Evolutionary conservation across 2,888 invertebrate genomes (phyloP).

Genomic region (Cryptus armator): DNA sequence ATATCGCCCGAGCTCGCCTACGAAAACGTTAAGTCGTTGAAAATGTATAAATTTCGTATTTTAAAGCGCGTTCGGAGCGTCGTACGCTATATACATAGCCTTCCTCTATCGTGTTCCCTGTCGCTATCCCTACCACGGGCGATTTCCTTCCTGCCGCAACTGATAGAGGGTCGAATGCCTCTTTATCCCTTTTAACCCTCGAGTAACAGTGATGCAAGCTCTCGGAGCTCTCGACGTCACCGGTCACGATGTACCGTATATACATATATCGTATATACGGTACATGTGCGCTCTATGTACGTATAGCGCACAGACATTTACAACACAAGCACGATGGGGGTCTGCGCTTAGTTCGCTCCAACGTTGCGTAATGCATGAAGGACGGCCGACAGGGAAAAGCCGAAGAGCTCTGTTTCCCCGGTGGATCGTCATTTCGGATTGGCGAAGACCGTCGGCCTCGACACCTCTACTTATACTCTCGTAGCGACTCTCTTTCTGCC

Average conservation of each 20-base stretch:
- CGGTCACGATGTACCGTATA: neutral
- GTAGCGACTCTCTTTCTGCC: constrained; percentile 4
- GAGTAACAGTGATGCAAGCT: constrained; percentile 50
- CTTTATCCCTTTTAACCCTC: constrained; percentile 64
- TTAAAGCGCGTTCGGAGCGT: constrained; percentile 41
- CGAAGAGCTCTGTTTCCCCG: constrained; percentile 67
- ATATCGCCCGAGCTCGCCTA: constrained; percentile 13
- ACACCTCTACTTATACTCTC: constrained; percentile 42
- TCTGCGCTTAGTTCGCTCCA: constrained; percentile 56
- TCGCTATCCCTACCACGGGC: constrained; percentile 5
- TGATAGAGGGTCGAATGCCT: constrained; percentile 52
- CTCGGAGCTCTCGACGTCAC: constrained; percentile 37
- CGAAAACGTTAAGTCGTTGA: constrained; percentile 52
- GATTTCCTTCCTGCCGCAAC: constrained; percentile 27
- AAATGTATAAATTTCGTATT: constrained; percentile 57
- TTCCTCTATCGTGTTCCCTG: neutral
- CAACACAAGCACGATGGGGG: constrained; percentile 15
- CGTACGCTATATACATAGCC: constrained; percentile 6
- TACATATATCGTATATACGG: too few species aligned
- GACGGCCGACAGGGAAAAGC: constrained; percentile 60
- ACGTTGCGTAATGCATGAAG: constrained; percentile 73
- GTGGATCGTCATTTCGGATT: constrained; percentile 69
- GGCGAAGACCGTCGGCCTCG: constrained; percentile 49
- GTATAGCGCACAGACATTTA: neutral
- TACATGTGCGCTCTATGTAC: neutral